phyloP scores from a whole-genome alignment of 2,113 vertebrate genomes.

The Prionailurus bengalensis region DNA sequence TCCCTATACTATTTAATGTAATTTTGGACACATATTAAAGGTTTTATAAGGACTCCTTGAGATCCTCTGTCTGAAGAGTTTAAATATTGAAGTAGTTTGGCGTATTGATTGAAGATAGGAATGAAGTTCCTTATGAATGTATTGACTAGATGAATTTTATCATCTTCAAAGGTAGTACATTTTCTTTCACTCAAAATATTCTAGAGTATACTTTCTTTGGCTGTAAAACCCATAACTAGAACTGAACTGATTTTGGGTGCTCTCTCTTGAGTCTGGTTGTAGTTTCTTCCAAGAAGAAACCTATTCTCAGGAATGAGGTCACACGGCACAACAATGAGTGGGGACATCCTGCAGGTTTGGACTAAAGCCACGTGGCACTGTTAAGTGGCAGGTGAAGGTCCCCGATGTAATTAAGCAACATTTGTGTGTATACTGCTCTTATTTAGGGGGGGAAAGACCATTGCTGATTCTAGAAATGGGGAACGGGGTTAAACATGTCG shows the following conservation, averaged over 20 bases:
- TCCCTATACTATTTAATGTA: slow-evolving; percentile 19
- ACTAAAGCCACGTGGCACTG: background rate
- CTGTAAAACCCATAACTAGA: slow-evolving; percentile 16
- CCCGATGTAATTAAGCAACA: background rate
- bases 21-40: slow-evolving; percentile 23
- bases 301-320: slow-evolving; percentile 1
- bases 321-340: background rate
- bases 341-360: background rate
- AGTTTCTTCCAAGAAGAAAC: slow-evolving; percentile 33
- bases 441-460: background rate
- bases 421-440: background rate
- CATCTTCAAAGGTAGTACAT: slow-evolving; percentile 28
- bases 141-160: slow-evolving; percentile 28
- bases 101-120: background rate
- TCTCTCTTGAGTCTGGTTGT: slow-evolving; percentile 39
- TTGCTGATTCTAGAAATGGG: background rate
- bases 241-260: background rate
- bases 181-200: slow-evolving; percentile 39
- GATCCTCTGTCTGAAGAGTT: slow-evolving; percentile 23
- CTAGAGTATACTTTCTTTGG: background rate
- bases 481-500: background rate
- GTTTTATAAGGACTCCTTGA: slow-evolving; percentile 45
- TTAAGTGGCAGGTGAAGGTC: background rate
- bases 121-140: slow-evolving; percentile 40
- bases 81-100: slow-evolving; percentile 28